Evolutionary conservation across 2,888 invertebrate species (phyloP).

Genomic region (Malthinus flaveolus): DNA sequence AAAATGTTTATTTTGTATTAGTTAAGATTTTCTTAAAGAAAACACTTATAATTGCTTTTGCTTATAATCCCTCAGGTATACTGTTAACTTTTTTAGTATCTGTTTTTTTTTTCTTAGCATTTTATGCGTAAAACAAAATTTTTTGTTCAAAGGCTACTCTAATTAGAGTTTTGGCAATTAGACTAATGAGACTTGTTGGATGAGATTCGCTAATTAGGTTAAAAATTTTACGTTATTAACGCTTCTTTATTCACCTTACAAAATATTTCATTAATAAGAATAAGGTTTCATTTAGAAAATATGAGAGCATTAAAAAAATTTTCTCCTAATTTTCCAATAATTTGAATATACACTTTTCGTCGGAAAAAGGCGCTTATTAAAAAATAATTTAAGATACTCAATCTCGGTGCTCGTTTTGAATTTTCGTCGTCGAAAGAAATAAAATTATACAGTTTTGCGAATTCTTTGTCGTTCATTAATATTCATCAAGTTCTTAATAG

Average conservation of each 20-base stretch:
- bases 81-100: neutral
- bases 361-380: conserved; percentile 23
- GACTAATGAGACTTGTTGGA: conserved; percentile 17
- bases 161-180: conserved; percentile 24
- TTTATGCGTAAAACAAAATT: conserved; percentile 8
- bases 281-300: neutral
- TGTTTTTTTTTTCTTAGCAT: conserved; percentile 3
- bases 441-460: conserved; percentile 27
- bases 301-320: conserved; percentile 3
- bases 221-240: conserved; percentile 20
- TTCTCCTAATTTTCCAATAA: conserved; percentile 1
- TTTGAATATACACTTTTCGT: conserved; percentile 8
- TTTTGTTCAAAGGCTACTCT: conserved; percentile 11
- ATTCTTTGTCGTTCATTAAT: conserved; percentile 27
- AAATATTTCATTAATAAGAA: conserved; percentile 10
- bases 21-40: conserved; percentile 1
- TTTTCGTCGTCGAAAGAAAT: conserved; percentile 23
- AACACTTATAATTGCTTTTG: conserved; percentile 6
- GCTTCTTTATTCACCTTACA: conserved; percentile 18
- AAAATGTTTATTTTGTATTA: conserved; percentile 3
- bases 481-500: conserved; percentile 28
- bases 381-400: conserved; percentile 28
- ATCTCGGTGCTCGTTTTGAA: conserved; percentile 24
- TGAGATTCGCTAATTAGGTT: conserved; percentile 22
- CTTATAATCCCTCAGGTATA: conserved; percentile 12